Evolutionary conservation across 2,888 invertebrate species (phyloP), one percentile per base, ranked within the genome.

Genomic region (Caenorhabditis macrosperma): DNA sequence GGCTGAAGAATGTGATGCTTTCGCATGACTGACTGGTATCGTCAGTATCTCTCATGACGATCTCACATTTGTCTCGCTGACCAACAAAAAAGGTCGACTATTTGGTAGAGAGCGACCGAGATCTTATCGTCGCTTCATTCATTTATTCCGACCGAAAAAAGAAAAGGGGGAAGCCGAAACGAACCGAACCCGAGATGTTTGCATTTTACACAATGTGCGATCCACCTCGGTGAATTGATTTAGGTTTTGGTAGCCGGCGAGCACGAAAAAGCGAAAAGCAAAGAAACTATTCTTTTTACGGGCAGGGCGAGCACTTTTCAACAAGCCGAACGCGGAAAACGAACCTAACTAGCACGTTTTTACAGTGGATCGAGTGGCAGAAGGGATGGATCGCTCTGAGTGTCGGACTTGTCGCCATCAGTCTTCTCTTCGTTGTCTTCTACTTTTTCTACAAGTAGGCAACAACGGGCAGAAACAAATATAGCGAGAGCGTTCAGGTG

Each of bases 361-460:
- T 88, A 72, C 83, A 89, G 87, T 89, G 89, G 89, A 59, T 89
- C 26, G 82, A 85, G 61, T 88, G 86, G 82, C 88, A 88, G 48
- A 82, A 84, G 68, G 85, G 88, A 82, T 87, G 87, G 87, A 59
- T 89, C 24, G 78, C 74, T n/a, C 30, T 87, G 15, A 74, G 78
- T 15, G 82, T 72, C 10, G 78, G 84, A 17, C 69, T 89, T 9
- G 59, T 89, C 24, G 64, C 82, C 4, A 46, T 87, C 57, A 81
- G 88, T 38, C 41, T 84, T 9, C 28, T 87, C n/a, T 89, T 88
- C 69, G 83, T 88, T n/a, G 26, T 89, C 12, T 38, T 84, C 26
- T 89, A 89, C 71, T 41, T 88, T n/a, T 57, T 89, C 61, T 86
- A 86, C 82, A 87, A 88, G 72, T 81, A 74, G 50, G 55, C 33